Evolutionary conservation across 1,140 invertebrate species (phyloP).

Genomic region (Zaprionus capensis): DNA sequence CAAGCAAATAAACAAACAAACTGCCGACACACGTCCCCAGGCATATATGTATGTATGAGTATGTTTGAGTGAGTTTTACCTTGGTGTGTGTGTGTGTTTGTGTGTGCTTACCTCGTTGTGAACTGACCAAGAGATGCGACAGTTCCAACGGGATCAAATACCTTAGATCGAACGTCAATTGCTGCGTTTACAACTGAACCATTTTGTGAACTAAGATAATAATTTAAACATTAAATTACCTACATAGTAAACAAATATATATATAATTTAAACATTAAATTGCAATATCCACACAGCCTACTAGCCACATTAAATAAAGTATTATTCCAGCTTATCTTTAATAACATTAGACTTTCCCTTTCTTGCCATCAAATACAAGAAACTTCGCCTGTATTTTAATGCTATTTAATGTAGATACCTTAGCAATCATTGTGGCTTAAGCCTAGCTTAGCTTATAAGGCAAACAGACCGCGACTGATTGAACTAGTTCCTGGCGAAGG

Average conservation of each 20-base stretch:
- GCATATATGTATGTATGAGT: conserved; percentile 8
- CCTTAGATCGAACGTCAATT: neutral
- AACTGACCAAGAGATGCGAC: neutral
- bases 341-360: neutral
- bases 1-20: conserved; percentile 50
- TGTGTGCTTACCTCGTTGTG: neutral
- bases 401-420: neutral
- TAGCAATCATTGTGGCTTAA: neutral
- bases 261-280: too few relatives aligned
- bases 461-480: conserved; percentile 5
- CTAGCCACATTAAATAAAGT: neutral
- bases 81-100: neutral
- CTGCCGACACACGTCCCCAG: conserved; percentile 11
- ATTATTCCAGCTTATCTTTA: neutral
- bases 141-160: neutral
- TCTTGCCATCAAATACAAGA: neutral
- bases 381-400: neutral
- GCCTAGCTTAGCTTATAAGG: neutral
- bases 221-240: too few relatives aligned
- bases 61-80: neutral
- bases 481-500: conserved; percentile 9
- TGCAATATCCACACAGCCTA: too few relatives aligned
- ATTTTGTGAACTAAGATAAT: neutral
- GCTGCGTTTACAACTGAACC: neutral
- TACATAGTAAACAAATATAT: too few relatives aligned